Percentiles rank a stretch among this genome's conserved stretches.
Evolutionary conservation across 2,888 invertebrate species (phyloP).

Genomic region (Leptarthrus brevirostris): DNA sequence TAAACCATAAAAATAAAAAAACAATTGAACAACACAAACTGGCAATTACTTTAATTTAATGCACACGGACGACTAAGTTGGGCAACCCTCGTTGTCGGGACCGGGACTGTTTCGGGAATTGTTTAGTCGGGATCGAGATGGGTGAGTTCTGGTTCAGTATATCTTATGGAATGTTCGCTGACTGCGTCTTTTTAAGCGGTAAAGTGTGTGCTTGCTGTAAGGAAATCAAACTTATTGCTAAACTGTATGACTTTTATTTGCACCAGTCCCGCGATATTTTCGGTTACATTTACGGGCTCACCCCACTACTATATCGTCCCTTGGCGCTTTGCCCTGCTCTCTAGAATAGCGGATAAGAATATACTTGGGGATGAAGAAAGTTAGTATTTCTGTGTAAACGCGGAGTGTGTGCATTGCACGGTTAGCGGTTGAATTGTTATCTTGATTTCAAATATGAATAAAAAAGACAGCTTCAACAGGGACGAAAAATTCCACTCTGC

Average conservation of each 20-base stretch:
- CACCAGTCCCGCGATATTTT: constrained; percentile 44
- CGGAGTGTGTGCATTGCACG: constrained; percentile 18
- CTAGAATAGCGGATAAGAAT: background rate
- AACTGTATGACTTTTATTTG: constrained; percentile 45
- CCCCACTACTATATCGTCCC: background rate
- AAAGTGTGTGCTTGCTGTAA: constrained; percentile 2
- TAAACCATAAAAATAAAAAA: constrained; percentile 52
- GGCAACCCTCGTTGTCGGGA: constrained; percentile 23
- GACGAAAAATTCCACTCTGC: constrained; percentile 23
- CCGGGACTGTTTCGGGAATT: background rate
- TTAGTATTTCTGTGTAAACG: background rate
- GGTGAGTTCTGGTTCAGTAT: background rate
- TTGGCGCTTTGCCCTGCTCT: constrained; percentile 15
- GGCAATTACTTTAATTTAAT: constrained; percentile 52
- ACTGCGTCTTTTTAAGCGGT: background rate
- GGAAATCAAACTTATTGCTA: constrained; percentile 45
- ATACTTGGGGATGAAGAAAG: background rate
- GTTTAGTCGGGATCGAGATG: background rate
- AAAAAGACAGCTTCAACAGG: constrained; percentile 33
- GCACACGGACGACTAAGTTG: constrained; percentile 44
- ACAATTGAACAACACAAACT: constrained; percentile 51
- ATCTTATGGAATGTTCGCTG: background rate
- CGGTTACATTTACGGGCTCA: background rate
- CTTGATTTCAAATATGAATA: constrained; percentile 45
- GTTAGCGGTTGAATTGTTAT: constrained; percentile 30